phyloP scores from a whole-genome alignment of 1,140 invertebrate genomes.

The Caenorhabditis inopinata region DNA sequence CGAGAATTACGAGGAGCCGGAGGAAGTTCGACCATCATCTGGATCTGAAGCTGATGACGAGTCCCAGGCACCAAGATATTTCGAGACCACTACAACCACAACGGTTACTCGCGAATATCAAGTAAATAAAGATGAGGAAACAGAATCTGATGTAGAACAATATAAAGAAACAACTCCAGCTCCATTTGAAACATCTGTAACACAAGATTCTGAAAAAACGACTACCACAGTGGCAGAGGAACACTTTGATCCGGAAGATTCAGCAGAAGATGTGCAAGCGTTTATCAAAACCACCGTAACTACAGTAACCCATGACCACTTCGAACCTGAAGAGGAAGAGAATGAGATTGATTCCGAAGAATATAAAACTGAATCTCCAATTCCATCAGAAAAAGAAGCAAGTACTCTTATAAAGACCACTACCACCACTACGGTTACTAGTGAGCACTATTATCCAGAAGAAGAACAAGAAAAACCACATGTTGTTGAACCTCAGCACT shows the following conservation, averaged over 20 bases:
- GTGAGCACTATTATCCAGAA: background rate
- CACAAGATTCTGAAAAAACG: too few species aligned
- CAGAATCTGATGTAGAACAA: too few species aligned
- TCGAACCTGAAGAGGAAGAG: conserved; percentile 22
- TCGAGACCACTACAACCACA: conserved; percentile 34
- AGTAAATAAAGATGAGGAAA: background rate
- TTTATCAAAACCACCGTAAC: background rate
- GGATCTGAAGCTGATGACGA: conserved; percentile 29
- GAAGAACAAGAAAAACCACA: background rate
- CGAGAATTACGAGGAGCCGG: conserved; percentile 20
- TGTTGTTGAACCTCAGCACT: background rate
- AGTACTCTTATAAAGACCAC: too few species aligned
- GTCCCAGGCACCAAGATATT: background rate
- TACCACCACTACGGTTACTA: background rate
- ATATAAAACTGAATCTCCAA: background rate
- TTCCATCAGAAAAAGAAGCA: background rate
- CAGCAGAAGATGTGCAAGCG: background rate
- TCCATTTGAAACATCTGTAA: too few species aligned
- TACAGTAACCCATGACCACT: conserved; percentile 1
- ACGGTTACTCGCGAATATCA: conserved; percentile 7
- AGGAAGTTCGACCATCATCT: background rate
- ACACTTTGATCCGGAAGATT: conserved; percentile 18
- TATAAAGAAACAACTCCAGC: too few species aligned
- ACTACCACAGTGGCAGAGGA: background rate
- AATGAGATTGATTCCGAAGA: background rate